Conservation (phyloP, 2,797 vertebrate genomes). For the Mus spretus region DNA sequence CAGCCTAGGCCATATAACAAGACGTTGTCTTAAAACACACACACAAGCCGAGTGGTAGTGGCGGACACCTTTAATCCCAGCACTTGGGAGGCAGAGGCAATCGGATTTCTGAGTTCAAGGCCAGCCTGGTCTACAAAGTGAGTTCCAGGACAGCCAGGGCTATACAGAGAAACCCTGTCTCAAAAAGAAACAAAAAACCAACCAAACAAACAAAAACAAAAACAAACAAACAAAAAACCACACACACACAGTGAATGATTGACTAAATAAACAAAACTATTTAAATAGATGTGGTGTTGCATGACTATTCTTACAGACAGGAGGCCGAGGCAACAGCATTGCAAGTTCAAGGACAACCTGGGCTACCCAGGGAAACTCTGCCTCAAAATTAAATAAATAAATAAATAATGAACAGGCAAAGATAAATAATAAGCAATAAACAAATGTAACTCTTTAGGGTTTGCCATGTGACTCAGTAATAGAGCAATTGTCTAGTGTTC, state of each 20-base stretch:
- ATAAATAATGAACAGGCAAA: not conserved
- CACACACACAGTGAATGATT: too few relatives aligned
- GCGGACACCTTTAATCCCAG: too few relatives aligned
- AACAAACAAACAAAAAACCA: too few relatives aligned
- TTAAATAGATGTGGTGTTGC: not conserved
- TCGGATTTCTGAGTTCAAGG: too few relatives aligned
- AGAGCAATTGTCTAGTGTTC: not conserved
- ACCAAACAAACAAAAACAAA: too few relatives aligned
- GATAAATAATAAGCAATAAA: not conserved
- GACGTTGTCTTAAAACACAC: not conserved
- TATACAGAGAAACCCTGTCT: too few relatives aligned
- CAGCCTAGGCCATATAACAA: not conserved
- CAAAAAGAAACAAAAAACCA: too few relatives aligned
- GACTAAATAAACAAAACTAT: not conserved
- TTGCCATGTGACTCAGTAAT: not conserved
- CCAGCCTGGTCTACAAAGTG: too few relatives aligned
- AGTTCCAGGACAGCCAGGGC: too few relatives aligned
- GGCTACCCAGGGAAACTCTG: not conserved
- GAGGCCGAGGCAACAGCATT: not conserved
- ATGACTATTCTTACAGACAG: not conserved
- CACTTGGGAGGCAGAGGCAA: too few relatives aligned
- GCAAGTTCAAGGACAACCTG: not conserved
- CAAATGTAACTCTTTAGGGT: not conserved
- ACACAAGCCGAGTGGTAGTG: too few relatives aligned
- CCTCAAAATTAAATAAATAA: conserved; percentile 1